These are phyloP conservation scores for Lagopus leucura DNA, from an alignment of 2,113 vertebrate species.

Conservation along the genomic window DNA sequence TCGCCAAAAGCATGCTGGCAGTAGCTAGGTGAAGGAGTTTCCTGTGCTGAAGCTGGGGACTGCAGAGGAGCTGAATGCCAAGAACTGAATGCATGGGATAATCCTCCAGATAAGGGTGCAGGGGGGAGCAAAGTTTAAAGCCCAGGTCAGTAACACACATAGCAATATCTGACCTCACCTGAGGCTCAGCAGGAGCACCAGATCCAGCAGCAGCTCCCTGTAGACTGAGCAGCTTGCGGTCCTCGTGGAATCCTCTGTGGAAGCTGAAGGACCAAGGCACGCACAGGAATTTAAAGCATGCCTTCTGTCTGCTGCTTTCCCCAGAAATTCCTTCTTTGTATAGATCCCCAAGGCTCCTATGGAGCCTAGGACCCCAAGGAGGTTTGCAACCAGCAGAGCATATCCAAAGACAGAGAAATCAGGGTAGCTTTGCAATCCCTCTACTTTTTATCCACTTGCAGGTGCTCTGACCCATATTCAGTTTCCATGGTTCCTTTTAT, in stretches of 20 bases:
- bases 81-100: neutral
- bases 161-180: neutral
- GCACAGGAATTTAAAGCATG: neutral
- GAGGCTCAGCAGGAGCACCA: neutral
- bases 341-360: neutral
- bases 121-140: neutral
- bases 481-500: conserved; percentile 56
- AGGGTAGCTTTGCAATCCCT: neutral
- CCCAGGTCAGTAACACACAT: neutral
- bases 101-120: neutral
- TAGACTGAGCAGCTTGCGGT: neutral
- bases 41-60: neutral
- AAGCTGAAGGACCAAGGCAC: neutral
- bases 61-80: conserved; percentile 5
- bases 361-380: neutral
- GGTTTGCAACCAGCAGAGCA: neutral
- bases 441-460: neutral
- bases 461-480: conserved; percentile 43
- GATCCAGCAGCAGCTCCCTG: neutral
- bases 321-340: neutral
- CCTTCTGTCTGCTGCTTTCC: neutral
- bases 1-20: conserved; percentile 30
- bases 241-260: neutral
- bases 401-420: neutral
- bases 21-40: conserved; percentile 35